These are phyloP conservation scores for Bungarus multicinctus DNA, from an alignment of 2,113 vertebrate species.

Conservation along the genomic window DNA sequence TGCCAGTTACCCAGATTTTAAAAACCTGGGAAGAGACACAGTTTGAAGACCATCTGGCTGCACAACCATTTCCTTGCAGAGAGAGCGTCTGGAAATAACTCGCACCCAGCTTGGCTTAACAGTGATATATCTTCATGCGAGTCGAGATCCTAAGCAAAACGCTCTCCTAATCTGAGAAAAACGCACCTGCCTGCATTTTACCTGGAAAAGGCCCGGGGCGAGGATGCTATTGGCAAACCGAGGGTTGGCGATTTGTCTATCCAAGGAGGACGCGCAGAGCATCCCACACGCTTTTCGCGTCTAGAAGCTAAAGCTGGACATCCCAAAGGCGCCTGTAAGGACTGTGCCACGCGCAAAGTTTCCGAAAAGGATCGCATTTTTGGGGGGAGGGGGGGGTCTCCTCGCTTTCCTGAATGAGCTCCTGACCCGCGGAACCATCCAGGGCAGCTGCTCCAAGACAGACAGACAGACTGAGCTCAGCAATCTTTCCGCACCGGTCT, in stretches of 20 bases:
- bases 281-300: neutral
- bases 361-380: neutral
- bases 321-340: neutral
- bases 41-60: neutral
- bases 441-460: neutral
- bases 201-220: neutral
- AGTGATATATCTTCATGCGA: fast-evolving
- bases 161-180: neutral
- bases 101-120: neutral
- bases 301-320: neutral
- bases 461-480: neutral
- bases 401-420: neutral
- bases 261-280: too few species aligned
- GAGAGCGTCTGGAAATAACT: neutral
- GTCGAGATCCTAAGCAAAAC: too few species aligned
- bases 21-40: neutral
- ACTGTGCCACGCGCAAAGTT: neutral
- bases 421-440: neutral
- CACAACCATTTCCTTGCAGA: neutral
- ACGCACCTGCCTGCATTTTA: neutral
- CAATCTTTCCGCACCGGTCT: neutral
- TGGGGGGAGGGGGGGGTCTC: neutral
- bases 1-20: neutral
- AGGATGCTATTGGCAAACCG: neutral
- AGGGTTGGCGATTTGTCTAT: neutral